Base-by-base conservation (phyloP, 2,888 invertebrate species). In the Diplazon laetatorius region DNA sequence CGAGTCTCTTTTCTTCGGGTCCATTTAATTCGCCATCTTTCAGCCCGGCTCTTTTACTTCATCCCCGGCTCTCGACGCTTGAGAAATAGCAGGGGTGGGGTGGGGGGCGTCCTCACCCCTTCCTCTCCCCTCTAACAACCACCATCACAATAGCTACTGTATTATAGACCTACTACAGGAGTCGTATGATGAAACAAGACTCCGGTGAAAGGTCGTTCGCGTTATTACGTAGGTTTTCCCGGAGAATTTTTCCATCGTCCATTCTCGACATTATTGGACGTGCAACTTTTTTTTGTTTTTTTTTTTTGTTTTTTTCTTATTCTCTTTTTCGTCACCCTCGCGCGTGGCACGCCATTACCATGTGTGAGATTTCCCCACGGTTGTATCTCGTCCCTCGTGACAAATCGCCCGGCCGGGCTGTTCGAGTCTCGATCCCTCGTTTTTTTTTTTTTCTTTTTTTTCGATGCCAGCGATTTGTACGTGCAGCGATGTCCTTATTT, bases 1-100 rank as follows among this genome's bases (percentile, higher is more conserved):
- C 30, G 59, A 50, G 59, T 74, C 60, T 50, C 35, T 50, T 57
- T 57, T 39, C 59, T 68, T 68, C 62, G 59, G 59, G 48, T 70
- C 42, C 59, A 44, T 59, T 55, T 72, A 59, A 60, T 72, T 66
- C 66, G 39, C 72, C 50, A 60, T 68, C 71, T 46, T 30, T 71
- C 50, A 50, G 50, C 50, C 46, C 9, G 8, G 57, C 59, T 42
- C 59, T 59, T 59, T 30, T 42, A 48, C 22, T 65, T 59, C 50
- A 70, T 76, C 46, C 62, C 9, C 48, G 46, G 39, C 25, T 57
- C 66, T n/a, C 18, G 42, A 10, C 42, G 50, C n/a, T 50, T 50
- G 50, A 50, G 50, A 50, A 50, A 50, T 50, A 22, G 50, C 30
- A 30, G n/a, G n/a, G n/a, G n/a, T n/a, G n/a, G n/a, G n/a, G n/a